Evolutionary conservation across 2,888 invertebrate genomes (phyloP), one percentile per base, ranked within the genome.

Genomic region (Calameuta idolon): DNA sequence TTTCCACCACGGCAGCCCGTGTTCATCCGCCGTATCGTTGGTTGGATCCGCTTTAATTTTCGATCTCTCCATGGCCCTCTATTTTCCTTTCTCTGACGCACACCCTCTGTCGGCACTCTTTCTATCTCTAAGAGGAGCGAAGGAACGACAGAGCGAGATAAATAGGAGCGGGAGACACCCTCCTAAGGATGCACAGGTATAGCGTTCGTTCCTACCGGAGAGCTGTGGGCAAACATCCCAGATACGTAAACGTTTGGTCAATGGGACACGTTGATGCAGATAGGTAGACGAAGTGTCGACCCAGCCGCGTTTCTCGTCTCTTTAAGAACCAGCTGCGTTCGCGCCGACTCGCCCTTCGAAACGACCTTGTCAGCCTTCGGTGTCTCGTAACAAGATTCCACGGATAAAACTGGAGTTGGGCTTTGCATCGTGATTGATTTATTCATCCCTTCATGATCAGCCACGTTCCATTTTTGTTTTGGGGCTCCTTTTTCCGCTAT

Each of bases 41-140:
- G 34, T 34, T 71, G 71, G 71, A 71, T 71, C 71, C 34, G 69
- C 71, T 69, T 75, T 77, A 77, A 75, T 77, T 77, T 75, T 77
- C 77, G 75, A 75, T 77, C 40, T 75, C 75, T 75, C 40, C 69
- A n/a, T 31, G 77, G 73, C 77, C 71, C 68, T 30, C 69, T 55
- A 40, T 74, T 77, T 34, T 33, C 37, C 73, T 35, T 75, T 77
- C 68, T 68, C 69, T 34, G 69, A 73, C 73, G 76, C 76, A 69
- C 73, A 69, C 73, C 12, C 55, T 55, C 55, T 5, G 23, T 55
- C 55, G 55, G 55, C 55, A 55, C 55, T 55, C 55, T 55, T 23
- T 55, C 23, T 55, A 55, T 23, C 55, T 55, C 55, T 23, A 55
- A 9, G 55, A 55, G 23, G 2, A 23, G 55, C 23, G 23, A 9